Conservation (phyloP, 2,888 invertebrate genomes). For the Quadroppia sp. region DNA sequence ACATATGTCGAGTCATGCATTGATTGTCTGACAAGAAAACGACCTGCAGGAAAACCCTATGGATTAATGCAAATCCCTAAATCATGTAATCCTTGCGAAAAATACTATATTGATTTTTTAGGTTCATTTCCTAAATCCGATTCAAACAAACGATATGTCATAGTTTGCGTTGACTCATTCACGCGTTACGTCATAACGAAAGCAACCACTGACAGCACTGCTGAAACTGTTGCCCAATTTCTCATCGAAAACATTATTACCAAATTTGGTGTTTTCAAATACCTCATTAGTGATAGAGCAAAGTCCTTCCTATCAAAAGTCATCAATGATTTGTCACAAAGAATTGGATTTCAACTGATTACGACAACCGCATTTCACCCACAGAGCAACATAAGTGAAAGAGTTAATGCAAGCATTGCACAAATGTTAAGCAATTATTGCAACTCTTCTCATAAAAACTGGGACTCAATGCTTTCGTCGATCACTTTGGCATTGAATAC, state of each 20-base stretch:
- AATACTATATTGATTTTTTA: slow-evolving; percentile 43
- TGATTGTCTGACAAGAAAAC: slow-evolving; percentile 38
- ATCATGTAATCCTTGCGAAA: slow-evolving; percentile 19
- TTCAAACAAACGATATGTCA: slow-evolving; percentile 43
- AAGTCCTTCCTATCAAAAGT: neutral
- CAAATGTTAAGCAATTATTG: neutral
- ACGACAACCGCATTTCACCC: neutral
- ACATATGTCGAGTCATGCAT: slow-evolving; percentile 36
- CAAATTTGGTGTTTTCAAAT: neutral
- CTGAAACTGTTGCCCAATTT: neutral
- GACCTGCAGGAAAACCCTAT: neutral
- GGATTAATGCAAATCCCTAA: slow-evolving; percentile 32
- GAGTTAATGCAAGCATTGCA: neutral
- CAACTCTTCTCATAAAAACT: neutral
- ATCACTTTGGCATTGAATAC: neutral
- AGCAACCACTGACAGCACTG: neutral
- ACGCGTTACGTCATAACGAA: slow-evolving; percentile 41
- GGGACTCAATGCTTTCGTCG: neutral
- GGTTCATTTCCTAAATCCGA: slow-evolving; percentile 43
- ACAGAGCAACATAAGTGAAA: neutral
- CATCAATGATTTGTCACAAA: neutral
- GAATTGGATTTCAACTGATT: neutral
- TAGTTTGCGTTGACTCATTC: slow-evolving; percentile 45
- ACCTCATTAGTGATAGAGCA: neutral
- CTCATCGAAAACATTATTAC: neutral